These are phyloP conservation scores for Albula glossodonta DNA, from an alignment of 2,113 vertebrate genomes.

Conservation along the genomic window DNA sequence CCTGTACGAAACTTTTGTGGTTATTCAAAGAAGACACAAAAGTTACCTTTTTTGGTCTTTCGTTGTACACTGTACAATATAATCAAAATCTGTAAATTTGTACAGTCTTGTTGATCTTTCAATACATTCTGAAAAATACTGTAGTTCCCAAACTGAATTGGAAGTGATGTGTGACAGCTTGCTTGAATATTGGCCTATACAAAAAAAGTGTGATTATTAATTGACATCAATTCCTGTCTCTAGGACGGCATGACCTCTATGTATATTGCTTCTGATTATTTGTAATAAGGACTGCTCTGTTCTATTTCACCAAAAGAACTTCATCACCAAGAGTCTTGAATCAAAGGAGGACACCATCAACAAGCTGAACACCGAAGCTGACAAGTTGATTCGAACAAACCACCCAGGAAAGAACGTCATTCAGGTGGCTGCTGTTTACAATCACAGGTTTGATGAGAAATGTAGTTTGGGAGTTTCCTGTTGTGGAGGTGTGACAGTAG, in stretches of 20 bases:
- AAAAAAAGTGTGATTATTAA: too few relatives aligned
- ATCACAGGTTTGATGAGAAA: not conserved
- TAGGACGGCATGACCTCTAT: not conserved
- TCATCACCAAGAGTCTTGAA: slow-evolving; percentile 91
- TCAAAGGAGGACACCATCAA: slow-evolving; percentile 86
- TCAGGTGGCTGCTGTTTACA: slow-evolving; percentile 70
- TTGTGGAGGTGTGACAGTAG: not conserved
- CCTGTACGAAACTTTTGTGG: too few relatives aligned
- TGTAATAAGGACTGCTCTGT: not conserved
- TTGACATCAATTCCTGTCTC: not conserved
- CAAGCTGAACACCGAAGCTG: slow-evolving; percentile 85
- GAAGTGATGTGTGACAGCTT: too few relatives aligned
- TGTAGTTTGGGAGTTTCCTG: not conserved
- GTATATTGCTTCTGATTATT: not conserved
- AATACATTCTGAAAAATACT: too few relatives aligned
- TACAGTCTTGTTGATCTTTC: too few relatives aligned
- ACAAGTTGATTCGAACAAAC: slow-evolving; percentile 72
- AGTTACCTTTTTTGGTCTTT: too few relatives aligned
- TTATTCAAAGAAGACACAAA: too few relatives aligned
- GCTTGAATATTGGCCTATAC: too few relatives aligned
- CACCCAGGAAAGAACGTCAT: slow-evolving; percentile 90
- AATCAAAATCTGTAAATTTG: too few relatives aligned
- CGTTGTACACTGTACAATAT: too few relatives aligned
- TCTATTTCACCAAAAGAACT: slow-evolving; percentile 72
- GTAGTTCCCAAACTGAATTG: too few relatives aligned